phyloP scores from a whole-genome alignment of 2,797 vertebrate genomes.

The Amphiprion clarkii region DNA sequence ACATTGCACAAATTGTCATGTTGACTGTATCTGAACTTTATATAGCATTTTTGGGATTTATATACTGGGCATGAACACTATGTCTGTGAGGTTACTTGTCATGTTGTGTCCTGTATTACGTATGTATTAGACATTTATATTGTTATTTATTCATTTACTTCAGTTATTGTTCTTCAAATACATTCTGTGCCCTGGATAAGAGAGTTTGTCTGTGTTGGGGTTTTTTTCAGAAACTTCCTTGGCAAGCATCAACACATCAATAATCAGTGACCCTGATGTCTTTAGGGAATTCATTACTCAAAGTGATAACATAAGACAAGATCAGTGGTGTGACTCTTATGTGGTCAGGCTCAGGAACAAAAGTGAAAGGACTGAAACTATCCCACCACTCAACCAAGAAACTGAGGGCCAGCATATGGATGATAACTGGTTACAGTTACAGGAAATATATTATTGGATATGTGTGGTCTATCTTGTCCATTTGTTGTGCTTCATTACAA shows the following conservation, averaged over 20 bases:
- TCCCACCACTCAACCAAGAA: no score
- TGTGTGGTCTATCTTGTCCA: no score
- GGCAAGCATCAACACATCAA: constrained; percentile 6
- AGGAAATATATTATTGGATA: no score
- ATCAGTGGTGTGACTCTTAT: constrained; percentile 17
- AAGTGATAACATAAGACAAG: constrained; percentile 28
- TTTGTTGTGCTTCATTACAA: no score
- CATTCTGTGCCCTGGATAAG: background rate
- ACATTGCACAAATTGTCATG: constrained; percentile 25
- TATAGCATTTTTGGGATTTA: constrained; percentile 14
- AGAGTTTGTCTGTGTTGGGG: no score
- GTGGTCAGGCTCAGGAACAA: background rate
- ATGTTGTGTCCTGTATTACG: background rate
- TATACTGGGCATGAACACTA: background rate
- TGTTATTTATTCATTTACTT: no score
- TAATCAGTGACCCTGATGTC: constrained; percentile 32
- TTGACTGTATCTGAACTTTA: constrained; percentile 23
- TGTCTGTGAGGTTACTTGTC: background rate
- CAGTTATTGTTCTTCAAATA: background rate
- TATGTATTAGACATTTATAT: background rate
- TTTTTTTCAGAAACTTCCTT: background rate
- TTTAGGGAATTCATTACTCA: constrained; percentile 35
- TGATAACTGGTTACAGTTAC: no score
- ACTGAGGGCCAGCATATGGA: no score
- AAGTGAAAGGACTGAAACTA: no score